Evolutionary conservation across 2,888 invertebrate genomes (phyloP).

Genomic region (Melinaea menophilus): DNA sequence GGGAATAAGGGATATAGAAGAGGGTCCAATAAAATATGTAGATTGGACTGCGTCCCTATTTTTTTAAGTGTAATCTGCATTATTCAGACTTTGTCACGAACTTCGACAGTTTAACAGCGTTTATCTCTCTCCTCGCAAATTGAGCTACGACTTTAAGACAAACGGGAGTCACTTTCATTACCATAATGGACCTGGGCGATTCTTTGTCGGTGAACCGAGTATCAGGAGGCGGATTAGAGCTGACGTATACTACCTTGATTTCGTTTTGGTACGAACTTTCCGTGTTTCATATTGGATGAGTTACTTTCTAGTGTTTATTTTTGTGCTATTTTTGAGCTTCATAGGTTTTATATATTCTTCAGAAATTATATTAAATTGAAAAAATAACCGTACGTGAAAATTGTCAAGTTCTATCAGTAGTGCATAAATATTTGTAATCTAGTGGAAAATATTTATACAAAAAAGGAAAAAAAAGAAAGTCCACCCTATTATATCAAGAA

Average conservation of each 20-base stretch:
- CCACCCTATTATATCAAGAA: constrained; percentile 17
- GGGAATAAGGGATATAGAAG: constrained; percentile 59
- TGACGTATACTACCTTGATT: constrained; percentile 43
- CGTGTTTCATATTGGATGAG: too few relatives aligned
- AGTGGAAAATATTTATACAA: too few relatives aligned
- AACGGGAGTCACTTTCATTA: constrained; percentile 77
- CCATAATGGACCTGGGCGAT: constrained; percentile 75
- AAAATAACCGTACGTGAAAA: too few relatives aligned
- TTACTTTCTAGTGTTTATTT: neutral
- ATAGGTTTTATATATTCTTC: too few relatives aligned
- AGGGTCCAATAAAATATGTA: constrained; percentile 76
- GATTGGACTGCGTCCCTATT: constrained; percentile 77
- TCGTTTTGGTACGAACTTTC: constrained; percentile 22
- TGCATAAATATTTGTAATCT: too few relatives aligned
- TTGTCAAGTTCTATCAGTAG: too few relatives aligned
- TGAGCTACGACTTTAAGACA: constrained; percentile 78
- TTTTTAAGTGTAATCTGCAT: constrained; percentile 78
- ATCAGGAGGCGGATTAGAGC: constrained; percentile 48
- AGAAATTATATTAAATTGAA: too few relatives aligned
- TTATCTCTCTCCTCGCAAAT: constrained; percentile 78
- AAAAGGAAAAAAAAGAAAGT: neutral
- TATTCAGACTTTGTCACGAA: constrained; percentile 78
- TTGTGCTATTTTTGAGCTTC: too few relatives aligned
- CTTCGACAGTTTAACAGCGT: constrained; percentile 79
- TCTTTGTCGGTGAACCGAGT: constrained; percentile 69